Conservation (phyloP, 2,888 invertebrate genomes). For the Chalcis sispes region DNA sequence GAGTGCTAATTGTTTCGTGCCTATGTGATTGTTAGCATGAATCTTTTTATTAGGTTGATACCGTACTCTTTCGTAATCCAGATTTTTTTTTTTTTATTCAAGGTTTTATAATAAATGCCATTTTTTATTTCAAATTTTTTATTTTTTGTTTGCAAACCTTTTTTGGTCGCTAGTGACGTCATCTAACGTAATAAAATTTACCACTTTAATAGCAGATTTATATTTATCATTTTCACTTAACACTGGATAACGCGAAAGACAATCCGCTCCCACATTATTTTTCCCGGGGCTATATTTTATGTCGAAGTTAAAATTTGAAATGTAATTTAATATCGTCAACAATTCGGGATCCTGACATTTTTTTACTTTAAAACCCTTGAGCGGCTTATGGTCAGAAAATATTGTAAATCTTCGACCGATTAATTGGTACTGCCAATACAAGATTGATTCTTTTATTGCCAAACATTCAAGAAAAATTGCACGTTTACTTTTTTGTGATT, state of each 20-base stretch:
- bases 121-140: conserved; percentile 53
- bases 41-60: conserved; percentile 50
- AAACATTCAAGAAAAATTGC: too few relatives aligned
- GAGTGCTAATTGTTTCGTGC: conserved; percentile 55
- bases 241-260: conserved; percentile 57
- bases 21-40: conserved; percentile 56
- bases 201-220: too few relatives aligned
- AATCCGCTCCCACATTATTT: too few relatives aligned
- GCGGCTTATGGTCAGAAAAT: conserved; percentile 56
- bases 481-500: conserved; percentile 53
- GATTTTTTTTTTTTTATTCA: conserved; percentile 58
- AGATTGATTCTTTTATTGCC: conserved; percentile 59
- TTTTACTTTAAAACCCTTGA: conserved; percentile 60
- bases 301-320: too few relatives aligned
- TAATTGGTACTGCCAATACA: conserved; percentile 60
- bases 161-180: background rate
- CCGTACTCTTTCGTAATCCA: conserved; percentile 58
- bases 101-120: conserved; percentile 55
- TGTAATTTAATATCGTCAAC: too few relatives aligned
- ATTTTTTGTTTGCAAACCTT: conserved; percentile 45
- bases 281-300: too few relatives aligned
- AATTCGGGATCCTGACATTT: too few relatives aligned
- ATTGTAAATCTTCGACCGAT: conserved; percentile 58
- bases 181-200: conserved; percentile 50
- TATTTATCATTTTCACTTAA: conserved; percentile 45